Evolutionary conservation across 2,113 vertebrate genomes (phyloP), one percentile per base, ranked within the genome.

Genomic region (Laticauda laticaudata): DNA sequence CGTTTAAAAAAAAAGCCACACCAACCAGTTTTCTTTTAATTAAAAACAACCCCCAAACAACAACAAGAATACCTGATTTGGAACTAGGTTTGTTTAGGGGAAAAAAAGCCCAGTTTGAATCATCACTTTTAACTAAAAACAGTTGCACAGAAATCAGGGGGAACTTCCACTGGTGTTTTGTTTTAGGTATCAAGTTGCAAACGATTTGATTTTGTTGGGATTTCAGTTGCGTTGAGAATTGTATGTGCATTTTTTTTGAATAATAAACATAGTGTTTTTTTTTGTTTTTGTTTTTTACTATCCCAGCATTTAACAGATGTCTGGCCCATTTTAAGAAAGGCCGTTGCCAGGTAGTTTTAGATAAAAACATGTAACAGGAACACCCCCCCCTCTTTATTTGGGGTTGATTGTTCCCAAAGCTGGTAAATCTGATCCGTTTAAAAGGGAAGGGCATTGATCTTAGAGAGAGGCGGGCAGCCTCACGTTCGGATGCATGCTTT

Each of bases 201-300:
- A 96, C 94, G 90, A 95, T 97, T 95, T 95, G 95, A 92, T 92
- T 94, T 91, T 96, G 92, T 81, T 5, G 94, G 94, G 55, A 93
- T 90, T 92, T 88, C 54, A 89, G 87, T 94, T 92, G 91, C 29
- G 48, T 7, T 8, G 89, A 95, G 95, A 93, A 95, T 92, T 54
- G 12, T 26, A 93, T 94, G 94, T 92, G 94, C 61, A 91, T 69
- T 95, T 90, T 91, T 90, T 4, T 4, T 0, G 69, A 15, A 0
- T 87, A 81, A 81, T 43, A 81, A 21, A 39, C 43, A 39, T 43
- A 81, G 34, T 39, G 1, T 39, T 39, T 39, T 39, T 39, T 39
- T 39, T 39, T 39, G 34, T 39, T 39, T 39, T 39, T 81, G 9
- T 43, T 81, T 51, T 51, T 81, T 43, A 81, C 20, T 81, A 81